Conservation (phyloP, 2,113 vertebrate genomes). For the Arizona elegans region DNA sequence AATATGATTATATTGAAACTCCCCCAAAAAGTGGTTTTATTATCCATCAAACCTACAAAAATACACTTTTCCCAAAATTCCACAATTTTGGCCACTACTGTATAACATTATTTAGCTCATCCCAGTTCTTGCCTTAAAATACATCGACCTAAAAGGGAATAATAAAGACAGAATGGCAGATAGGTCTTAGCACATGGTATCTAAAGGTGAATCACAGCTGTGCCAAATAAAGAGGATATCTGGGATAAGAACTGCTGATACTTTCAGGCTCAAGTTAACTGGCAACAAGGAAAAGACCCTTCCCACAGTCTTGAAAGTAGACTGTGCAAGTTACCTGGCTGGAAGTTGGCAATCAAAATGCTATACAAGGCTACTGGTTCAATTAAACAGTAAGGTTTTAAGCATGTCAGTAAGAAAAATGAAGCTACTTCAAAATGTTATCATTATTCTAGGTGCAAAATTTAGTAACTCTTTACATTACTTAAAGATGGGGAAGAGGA, state of each 20-base stretch:
- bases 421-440: neutral
- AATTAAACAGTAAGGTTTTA: neutral
- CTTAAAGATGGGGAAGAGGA: neutral
- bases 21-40: no score
- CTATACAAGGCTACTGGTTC: neutral
- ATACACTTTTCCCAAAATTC: no score
- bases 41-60: no score
- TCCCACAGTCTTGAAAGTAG: neutral
- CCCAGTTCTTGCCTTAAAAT: conserved; percentile 18
- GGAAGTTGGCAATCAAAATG: neutral
- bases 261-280: neutral
- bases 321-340: neutral
- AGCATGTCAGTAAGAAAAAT: conserved; percentile 3
- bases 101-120: neutral
- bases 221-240: neutral
- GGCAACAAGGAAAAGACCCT: neutral
- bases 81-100: no score
- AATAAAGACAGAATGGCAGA: neutral
- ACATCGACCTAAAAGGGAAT: conserved; percentile 3
- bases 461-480: neutral
- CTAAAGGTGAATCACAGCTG: neutral
- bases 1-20: no score
- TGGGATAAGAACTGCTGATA: neutral
- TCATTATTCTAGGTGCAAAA: neutral
- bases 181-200: neutral